Conservation (phyloP, 2,888 invertebrate species). For the Caenorhabditis sp. region DNA sequence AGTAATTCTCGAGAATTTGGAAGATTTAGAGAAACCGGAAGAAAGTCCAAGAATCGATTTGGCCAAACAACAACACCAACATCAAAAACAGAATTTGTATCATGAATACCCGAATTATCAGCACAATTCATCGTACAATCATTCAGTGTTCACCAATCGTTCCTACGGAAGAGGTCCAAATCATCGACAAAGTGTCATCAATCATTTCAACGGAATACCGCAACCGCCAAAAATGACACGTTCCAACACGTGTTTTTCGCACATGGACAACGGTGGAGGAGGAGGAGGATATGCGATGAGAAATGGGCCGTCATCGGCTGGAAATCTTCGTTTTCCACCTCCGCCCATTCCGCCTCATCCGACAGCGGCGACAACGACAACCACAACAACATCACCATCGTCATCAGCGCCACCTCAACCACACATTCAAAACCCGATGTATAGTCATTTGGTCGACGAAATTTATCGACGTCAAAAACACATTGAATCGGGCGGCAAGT, state of each 20-base stretch:
- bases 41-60: not conserved
- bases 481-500: slow-evolving; percentile 10
- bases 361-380: no score
- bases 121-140: not conserved
- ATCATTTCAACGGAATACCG: not conserved
- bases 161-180: not conserved
- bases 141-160: not conserved
- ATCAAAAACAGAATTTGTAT: no score
- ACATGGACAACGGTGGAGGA: no score
- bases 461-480: slow-evolving; percentile 26
- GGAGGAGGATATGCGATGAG: no score
- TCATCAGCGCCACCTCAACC: not conserved
- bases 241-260: not conserved
- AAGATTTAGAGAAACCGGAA: not conserved
- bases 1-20: not conserved
- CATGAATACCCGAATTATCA: not conserved
- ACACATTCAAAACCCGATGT: not conserved
- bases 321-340: not conserved
- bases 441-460: slow-evolving; percentile 13
- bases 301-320: not conserved
- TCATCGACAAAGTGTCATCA: not conserved
- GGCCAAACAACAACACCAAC: no score
- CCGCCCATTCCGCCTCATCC: slow-evolving; percentile 2
- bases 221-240: not conserved
- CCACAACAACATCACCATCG: not conserved